These are phyloP conservation scores for Ailurus styani DNA, from an alignment of 2,113 vertebrate species.

Conservation along the genomic window DNA sequence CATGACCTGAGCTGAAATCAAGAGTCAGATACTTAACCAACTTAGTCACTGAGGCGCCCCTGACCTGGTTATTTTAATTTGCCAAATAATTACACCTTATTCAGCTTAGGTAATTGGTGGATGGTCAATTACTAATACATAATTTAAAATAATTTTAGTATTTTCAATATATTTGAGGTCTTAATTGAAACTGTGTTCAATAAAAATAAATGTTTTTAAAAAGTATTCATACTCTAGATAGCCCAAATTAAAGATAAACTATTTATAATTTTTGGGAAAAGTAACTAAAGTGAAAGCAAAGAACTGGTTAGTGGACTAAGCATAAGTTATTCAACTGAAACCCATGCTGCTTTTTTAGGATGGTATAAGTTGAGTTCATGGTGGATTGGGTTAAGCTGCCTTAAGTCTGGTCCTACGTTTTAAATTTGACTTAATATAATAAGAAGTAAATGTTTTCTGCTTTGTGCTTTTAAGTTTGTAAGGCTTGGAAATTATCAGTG, in stretches of 20 bases:
- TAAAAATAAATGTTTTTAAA: neutral
- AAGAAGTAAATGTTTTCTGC: slow-evolving; percentile 48
- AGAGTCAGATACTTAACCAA: neutral
- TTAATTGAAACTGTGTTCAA: neutral
- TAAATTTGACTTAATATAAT: slow-evolving; percentile 38
- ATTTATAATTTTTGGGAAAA: neutral
- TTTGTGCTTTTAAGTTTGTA: neutral
- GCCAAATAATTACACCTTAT: neutral
- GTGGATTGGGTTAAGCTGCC: slow-evolving; percentile 44
- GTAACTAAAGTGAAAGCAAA: neutral
- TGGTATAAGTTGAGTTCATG: slow-evolving; percentile 24
- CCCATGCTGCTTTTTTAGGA: neutral
- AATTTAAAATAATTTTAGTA: neutral
- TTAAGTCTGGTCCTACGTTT: slow-evolving; percentile 11
- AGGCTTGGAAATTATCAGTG: slow-evolving; percentile 44
- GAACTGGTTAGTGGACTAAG: neutral
- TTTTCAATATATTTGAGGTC: neutral
- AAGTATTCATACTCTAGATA: neutral
- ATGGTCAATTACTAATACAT: neutral
- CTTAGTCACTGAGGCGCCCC: neutral
- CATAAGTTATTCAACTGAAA: neutral
- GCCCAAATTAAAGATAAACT: neutral
- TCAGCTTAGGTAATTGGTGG: neutral
- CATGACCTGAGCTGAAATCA: neutral
- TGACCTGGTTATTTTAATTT: neutral